Evolutionary conservation across 2,888 invertebrate species (phyloP), one percentile per base, ranked within the genome.

Genomic region (Baccha elongata): DNA sequence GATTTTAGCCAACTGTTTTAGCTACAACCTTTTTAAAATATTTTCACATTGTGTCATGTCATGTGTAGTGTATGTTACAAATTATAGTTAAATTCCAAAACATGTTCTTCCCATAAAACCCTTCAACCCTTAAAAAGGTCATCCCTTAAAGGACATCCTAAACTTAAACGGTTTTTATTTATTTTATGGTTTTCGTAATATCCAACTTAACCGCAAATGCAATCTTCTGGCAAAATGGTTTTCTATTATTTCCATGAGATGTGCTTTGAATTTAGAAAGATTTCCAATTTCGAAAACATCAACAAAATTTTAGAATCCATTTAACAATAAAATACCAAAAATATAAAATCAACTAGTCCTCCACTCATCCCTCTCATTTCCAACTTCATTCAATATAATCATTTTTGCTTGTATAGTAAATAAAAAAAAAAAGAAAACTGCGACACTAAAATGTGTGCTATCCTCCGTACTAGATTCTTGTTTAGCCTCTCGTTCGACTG

Each of bases 381-480:
- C 15, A 26, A 42, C 26, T 44, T 19, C n/a, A 4, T 44, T 29
- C 44, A 60, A 60, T 42, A n/a, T 60, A 26, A 60, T 44, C 42
- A 19, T 44, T 29, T 32, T 32, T 19, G 23, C 3, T 44, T 44
- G 26, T 8, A 48, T 48, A 13, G 11, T 13, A 46, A 26, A 7
- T 19, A 19, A 19, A 55, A 48, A 26, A 40, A 48, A 29, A 65
- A 21, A 23, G 7, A 40, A 71, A 80, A 64, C 75, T 69, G 17
- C 79, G 68, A 52, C 69, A 75, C 76, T 81, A 60, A 53, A 71
- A 53, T 53, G 32, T 60, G 65, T 21, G 75, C 60, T 69, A 65
- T 58, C 53, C 44, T 44, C 37, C 46, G 15, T 53, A 15, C 48
- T 69, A 15, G 17, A 52, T n/a, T 53, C 52, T 29, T 32, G 50